Conservation (phyloP, 2,888 invertebrate species). For the Epsilonema sp. region DNA sequence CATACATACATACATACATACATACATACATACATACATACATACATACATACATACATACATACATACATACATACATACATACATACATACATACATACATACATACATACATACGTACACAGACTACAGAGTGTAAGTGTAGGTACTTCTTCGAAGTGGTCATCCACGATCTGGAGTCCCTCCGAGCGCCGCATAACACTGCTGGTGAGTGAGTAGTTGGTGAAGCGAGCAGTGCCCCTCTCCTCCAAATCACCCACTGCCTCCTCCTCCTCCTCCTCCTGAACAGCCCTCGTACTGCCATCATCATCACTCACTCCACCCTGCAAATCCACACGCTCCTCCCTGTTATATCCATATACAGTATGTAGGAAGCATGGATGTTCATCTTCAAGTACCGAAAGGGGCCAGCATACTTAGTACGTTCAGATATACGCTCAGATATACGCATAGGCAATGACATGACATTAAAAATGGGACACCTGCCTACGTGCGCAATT, state of each 20-base stretch:
- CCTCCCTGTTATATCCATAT: not conserved
- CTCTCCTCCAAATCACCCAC: constrained; percentile 34
- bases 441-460: too few species aligned
- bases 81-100: too few species aligned
- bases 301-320: constrained; percentile 21
- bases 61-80: too few species aligned
- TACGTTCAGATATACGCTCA: too few species aligned
- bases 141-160: constrained; percentile 56
- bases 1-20: too few species aligned
- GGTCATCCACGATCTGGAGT: constrained; percentile 56
- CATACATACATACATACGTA: not conserved
- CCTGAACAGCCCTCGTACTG: constrained; percentile 12
- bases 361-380: too few species aligned
- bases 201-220: constrained; percentile 80
- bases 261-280: constrained; percentile 8
- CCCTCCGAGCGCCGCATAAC: constrained; percentile 65
- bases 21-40: too few species aligned
- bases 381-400: too few species aligned
- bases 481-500: too few species aligned
- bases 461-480: too few species aligned
- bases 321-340: constrained; percentile 31
- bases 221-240: constrained; percentile 66
- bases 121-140: not conserved
- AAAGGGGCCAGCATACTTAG: too few species aligned
- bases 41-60: too few species aligned